Evolutionary conservation across 1,140 invertebrate species (phyloP).

Genomic region (Pissodes strobi): DNA sequence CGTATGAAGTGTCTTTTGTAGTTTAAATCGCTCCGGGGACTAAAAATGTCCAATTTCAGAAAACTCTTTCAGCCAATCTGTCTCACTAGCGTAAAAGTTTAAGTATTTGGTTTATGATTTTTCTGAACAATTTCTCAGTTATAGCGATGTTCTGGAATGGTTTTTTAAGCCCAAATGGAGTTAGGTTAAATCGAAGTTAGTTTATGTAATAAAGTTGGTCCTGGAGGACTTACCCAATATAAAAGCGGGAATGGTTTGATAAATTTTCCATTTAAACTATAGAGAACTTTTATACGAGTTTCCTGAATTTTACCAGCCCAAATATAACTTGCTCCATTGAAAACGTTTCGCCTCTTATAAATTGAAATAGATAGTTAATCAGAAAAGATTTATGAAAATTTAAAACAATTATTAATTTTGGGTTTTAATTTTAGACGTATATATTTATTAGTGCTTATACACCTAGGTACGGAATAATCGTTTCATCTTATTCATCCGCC

Average conservation of each 20-base stretch:
- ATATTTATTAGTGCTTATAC: too few relatives aligned
- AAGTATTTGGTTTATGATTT: constrained; percentile 30
- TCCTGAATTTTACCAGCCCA: constrained; percentile 7
- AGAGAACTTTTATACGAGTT: constrained; percentile 26
- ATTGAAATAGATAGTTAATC: too few relatives aligned
- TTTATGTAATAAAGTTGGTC: constrained; percentile 35
- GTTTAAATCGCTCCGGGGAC: constrained; percentile 11
- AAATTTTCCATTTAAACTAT: constrained; percentile 35
- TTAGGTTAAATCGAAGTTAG: constrained; percentile 31
- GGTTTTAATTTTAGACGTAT: too few relatives aligned
- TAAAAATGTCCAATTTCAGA: constrained; percentile 30
- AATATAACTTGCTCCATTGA: not conserved
- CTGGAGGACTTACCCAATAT: constrained; percentile 25
- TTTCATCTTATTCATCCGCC: too few relatives aligned
- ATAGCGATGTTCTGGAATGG: not conserved
- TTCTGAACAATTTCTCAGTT: constrained; percentile 29
- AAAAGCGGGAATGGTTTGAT: constrained; percentile 27
- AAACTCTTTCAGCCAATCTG: constrained; percentile 28
- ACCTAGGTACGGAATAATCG: too few relatives aligned
- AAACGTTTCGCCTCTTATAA: too few relatives aligned
- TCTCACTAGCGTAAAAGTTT: constrained; percentile 26
- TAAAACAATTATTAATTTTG: too few relatives aligned
- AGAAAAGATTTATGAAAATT: too few relatives aligned
- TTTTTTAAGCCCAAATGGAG: constrained; percentile 28
- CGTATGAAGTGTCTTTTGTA: constrained; percentile 21